Base-by-base conservation (phyloP, 2,113 vertebrate genomes). In the Peromyscus californicus region DNA sequence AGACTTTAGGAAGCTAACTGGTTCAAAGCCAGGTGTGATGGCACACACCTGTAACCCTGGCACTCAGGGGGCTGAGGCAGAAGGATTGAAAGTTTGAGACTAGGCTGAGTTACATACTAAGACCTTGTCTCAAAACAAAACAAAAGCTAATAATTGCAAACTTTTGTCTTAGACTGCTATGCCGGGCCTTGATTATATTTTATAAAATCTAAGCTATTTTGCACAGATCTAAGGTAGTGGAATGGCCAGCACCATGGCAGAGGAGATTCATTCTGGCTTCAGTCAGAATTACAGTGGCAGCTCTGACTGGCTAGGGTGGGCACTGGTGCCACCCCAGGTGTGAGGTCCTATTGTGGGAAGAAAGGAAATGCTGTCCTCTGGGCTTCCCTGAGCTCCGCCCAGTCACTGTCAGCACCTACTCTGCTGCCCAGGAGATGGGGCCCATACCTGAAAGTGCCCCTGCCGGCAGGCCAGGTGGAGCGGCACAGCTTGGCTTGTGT, bases 391-490 rank as follows among this genome's bases (percentile, higher is more conserved):
- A 87, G 10, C 17, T 29, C 36, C 19, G n/a, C 9, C 69, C 54
- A 39, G 6, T 2, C 54, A 54, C 54, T 54, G 12, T 54, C 54
- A 87, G 26, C 19, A 45, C 19, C 61, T n/a, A 4, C 10, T 3
- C 51, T 13, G 13, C 7, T 26, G 22, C 61, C 42, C 10, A 1
- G 3, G 57, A 89, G 59, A 12, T 36, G 67, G 70, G 87, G 15
- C n/a, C 24, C 7, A 0, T 94, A 99, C 99, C 99, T 99, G 99
- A 5, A 98, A 69, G 96, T 99, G 99, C 57, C 99, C 99, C 97
- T 99, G 99, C 98, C 99, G 99, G 98, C 99, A 99, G 98, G 99
- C 99, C 74, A 99, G 98, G 97, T 99, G 99, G 2, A 99, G 99
- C 0, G 99, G 99, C 0, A 99, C 99, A 1, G 99, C 99, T 0